Conservation (phyloP, 2,797 vertebrate genomes). For the Esox lucius region DNA sequence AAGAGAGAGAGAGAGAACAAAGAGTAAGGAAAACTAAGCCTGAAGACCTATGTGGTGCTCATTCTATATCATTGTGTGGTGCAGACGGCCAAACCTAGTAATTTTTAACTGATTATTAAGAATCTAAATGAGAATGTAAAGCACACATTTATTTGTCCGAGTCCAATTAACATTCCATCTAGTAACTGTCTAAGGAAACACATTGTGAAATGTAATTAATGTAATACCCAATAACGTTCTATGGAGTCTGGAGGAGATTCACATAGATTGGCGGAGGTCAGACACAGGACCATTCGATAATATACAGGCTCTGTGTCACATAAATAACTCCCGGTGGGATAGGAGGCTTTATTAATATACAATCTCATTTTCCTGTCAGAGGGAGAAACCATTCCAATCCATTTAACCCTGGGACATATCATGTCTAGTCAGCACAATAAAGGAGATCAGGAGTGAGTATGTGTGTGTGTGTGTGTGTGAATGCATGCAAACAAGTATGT, state of each 20-base stretch:
- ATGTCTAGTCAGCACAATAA: conserved; percentile 53
- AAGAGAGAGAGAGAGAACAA: not conserved
- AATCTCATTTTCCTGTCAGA: conserved; percentile 50
- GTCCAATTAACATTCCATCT: conserved; percentile 5
- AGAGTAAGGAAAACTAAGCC: not conserved
- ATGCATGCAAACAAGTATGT: not conserved
- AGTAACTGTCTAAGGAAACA: not conserved
- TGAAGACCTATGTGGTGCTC: not conserved
- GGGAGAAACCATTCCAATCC: conserved; percentile 43
- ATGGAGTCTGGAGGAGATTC: conserved; percentile 32
- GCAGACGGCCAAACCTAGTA: not conserved
- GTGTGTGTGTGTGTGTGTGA: not conserved
- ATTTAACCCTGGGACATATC: conserved; percentile 51
- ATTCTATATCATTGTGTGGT: not conserved
- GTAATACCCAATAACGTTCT: conserved; percentile 37
- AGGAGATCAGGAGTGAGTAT: not conserved
- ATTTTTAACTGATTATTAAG: not conserved
- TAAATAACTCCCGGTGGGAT: conserved; percentile 48
- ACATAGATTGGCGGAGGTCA: conserved; percentile 46
- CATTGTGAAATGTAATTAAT: not conserved
- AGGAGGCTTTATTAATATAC: conserved; percentile 36
- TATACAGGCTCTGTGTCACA: conserved; percentile 42
- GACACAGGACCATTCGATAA: conserved; percentile 44
- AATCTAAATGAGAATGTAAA: not conserved
- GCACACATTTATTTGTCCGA: conserved; percentile 3